Evolutionary conservation across 2,113 vertebrate genomes (phyloP).

Genomic region (Vireo altiloquus): DNA sequence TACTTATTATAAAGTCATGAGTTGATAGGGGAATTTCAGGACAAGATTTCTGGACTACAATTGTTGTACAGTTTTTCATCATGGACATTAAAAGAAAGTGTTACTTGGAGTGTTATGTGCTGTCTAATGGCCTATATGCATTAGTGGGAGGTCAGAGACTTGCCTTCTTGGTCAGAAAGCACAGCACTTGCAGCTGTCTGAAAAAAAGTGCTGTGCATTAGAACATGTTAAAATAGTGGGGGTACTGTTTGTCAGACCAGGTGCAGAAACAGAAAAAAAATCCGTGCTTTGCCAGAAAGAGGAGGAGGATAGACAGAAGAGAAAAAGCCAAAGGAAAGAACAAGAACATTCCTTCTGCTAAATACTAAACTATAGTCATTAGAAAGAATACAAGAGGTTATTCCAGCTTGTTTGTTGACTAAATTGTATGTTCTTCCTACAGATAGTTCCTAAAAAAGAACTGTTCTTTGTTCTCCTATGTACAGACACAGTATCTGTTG

Average conservation of each 20-base stretch:
- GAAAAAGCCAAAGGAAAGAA: conserved; percentile 21
- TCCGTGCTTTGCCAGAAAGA: not conserved
- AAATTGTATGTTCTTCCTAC: conserved; percentile 75
- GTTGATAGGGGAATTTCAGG: not conserved
- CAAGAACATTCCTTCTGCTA: conserved; percentile 53
- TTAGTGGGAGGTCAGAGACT: conserved; percentile 21
- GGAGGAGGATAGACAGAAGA: conserved; percentile 4
- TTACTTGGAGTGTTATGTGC: not conserved
- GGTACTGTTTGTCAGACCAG: conserved; percentile 60
- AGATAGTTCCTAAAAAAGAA: conserved; percentile 70
- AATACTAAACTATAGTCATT: conserved; percentile 33
- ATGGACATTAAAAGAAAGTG: not conserved
- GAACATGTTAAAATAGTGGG: conserved; percentile 17
- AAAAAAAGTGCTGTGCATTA: not conserved
- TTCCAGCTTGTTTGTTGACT: conserved; percentile 67
- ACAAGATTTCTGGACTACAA: not conserved
- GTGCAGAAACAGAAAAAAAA: conserved; percentile 51
- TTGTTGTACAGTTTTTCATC: not conserved
- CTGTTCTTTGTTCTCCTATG: conserved; percentile 58
- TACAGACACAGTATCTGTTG: conserved; percentile 67
- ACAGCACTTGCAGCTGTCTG: conserved; percentile 41
- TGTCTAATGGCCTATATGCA: not conserved
- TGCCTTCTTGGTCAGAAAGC: conserved; percentile 32
- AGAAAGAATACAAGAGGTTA: conserved; percentile 64
- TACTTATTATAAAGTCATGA: not conserved